A percentile compares a stretch with the other conserved stretches of the same genome.
Conservation (phyloP, 2,888 invertebrate genomes). For the Lasioglossum vierecki region DNA sequence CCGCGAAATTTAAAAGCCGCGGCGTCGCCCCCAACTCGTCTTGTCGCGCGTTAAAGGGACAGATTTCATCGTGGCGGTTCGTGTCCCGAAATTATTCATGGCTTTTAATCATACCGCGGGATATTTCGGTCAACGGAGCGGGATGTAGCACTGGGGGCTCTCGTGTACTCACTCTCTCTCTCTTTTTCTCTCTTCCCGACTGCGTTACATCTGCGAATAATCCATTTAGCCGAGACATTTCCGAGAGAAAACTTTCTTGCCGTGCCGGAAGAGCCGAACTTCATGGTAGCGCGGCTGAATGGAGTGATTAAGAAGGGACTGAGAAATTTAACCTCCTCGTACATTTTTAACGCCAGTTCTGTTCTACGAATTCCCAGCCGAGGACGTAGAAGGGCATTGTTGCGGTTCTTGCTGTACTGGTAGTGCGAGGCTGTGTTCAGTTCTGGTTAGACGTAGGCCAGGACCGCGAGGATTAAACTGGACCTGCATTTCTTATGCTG, state of each 20-base stretch:
- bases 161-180: not conserved
- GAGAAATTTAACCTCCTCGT: not conserved
- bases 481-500: not conserved
- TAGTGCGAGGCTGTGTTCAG: not conserved
- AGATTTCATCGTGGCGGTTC: not conserved
- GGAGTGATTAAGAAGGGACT: not conserved
- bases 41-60: not conserved
- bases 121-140: not conserved
- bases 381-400: not conserved
- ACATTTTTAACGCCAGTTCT: not conserved
- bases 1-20: constrained; percentile 11
- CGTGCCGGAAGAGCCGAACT: not conserved
- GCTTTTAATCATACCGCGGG: not conserved
- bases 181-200: not conserved
- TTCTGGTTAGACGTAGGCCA: not conserved
- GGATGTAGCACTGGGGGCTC: not conserved
- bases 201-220: not conserved
- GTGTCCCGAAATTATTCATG: constrained; percentile 7
- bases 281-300: not conserved
- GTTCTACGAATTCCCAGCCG: not conserved
- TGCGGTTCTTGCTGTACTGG: not conserved
- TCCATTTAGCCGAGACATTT: not conserved
- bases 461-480: not conserved
- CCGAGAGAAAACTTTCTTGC: not conserved
- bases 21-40: not conserved